Conservation (phyloP, 2,888 invertebrate species). For the Cryptophagus acutangulus region DNA sequence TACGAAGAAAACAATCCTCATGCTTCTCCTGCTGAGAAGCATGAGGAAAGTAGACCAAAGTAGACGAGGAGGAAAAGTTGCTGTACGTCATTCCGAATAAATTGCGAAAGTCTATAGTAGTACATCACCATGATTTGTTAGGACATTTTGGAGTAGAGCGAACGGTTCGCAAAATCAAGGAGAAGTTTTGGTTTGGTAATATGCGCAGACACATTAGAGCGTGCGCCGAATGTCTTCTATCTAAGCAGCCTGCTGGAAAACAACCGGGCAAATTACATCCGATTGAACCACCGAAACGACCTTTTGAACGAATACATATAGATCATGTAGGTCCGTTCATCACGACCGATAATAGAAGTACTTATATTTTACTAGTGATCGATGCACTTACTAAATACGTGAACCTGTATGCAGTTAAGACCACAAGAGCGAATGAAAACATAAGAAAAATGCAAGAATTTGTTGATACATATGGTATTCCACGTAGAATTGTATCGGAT, state of each 20-base stretch:
- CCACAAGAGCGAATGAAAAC: constrained; percentile 12
- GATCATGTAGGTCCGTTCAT: constrained; percentile 22
- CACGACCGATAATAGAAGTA: constrained; percentile 13
- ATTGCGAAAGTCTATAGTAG: constrained; percentile 20
- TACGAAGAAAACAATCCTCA: constrained; percentile 4
- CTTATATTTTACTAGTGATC: constrained; percentile 15
- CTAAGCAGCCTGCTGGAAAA: constrained; percentile 19
- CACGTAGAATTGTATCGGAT: constrained; percentile 24
- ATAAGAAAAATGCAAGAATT: constrained; percentile 20
- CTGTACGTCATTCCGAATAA: constrained; percentile 20
- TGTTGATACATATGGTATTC: constrained; percentile 21
- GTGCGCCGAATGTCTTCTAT: constrained; percentile 20
- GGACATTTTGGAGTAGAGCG: constrained; percentile 19
- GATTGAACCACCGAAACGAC: constrained; percentile 14
- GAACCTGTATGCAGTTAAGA: constrained; percentile 15
- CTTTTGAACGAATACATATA: constrained; percentile 20
- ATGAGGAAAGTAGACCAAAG: constrained; percentile 14
- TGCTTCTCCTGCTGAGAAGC: no score
- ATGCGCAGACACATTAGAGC: constrained; percentile 19
- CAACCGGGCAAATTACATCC: constrained; percentile 20
- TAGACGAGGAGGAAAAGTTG: constrained; percentile 15
- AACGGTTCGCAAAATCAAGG: constrained; percentile 11
- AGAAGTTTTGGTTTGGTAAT: constrained; percentile 20
- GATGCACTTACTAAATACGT: constrained; percentile 20
- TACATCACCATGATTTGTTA: constrained; percentile 18